Evolutionary conservation across 2,797 vertebrate genomes (phyloP), one percentile per base, ranked within the genome.

Genomic region (Rhinophrynus dorsalis): DNA sequence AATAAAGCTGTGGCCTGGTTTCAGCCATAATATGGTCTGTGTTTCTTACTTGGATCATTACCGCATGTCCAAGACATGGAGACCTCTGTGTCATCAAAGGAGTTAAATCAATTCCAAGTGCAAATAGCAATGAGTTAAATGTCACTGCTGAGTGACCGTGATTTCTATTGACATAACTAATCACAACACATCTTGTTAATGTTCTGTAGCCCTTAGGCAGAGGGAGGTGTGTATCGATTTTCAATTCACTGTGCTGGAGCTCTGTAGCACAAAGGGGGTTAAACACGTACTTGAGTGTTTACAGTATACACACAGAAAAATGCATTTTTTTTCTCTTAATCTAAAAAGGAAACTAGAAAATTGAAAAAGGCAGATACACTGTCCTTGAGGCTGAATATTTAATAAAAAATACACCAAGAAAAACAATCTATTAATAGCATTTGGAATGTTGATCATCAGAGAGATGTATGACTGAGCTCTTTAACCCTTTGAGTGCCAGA

Each of bases 71-170:
- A n/a, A n/a, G n/a, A n/a, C n/a, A n/a, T n/a, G n/a, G n/a, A n/a
- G n/a, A n/a, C n/a, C n/a, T n/a, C n/a, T n/a, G n/a, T n/a, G n/a
- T n/a, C n/a, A n/a, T n/a, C n/a, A n/a, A n/a, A n/a, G n/a, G n/a
- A n/a, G n/a, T n/a, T n/a, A n/a, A n/a, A n/a, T n/a, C n/a, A n/a
- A 42, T 38, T 50, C 32, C 66, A 68, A 29, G 65, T 48, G 26
- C 56, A 44, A 69, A 21, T 18, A 60, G 32, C 55, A 61, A 60
- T 48, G 23, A 33, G 56, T 54, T 61, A 69, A 69, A 61, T 47
- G 15, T 50, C 37, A 35, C 2, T 37, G 58, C 67, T 58, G 62
- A 62, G 30, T 40, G n/a, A n/a, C n/a, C n/a, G n/a, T n/a, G n/a
- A n/a, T n/a, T n/a, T n/a, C n/a, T n/a, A n/a, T n/a, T n/a, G n/a